Evolutionary conservation across 2,113 vertebrate species (phyloP).

Genomic region (Vimba vimba): DNA sequence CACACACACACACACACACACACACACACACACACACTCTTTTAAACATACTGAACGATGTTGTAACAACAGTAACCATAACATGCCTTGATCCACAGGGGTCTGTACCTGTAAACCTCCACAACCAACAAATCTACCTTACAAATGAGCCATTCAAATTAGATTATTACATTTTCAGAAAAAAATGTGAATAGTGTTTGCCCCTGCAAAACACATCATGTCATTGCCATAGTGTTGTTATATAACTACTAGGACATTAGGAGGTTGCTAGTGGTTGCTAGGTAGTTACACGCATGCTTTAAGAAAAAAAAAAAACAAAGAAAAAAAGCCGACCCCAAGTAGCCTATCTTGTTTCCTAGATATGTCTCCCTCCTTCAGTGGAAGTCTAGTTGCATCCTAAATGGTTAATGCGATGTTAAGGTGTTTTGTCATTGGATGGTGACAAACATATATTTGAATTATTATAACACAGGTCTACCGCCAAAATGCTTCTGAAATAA

Average conservation of each 20-base stretch:
- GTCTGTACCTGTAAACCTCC: slow-evolving; percentile 41
- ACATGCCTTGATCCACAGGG: slow-evolving; percentile 46
- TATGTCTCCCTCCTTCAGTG: too few relatives aligned
- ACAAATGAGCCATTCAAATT: background rate
- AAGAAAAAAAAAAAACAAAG: too few relatives aligned
- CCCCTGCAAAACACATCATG: background rate
- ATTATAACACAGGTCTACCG: background rate
- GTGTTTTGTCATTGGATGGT: too few relatives aligned
- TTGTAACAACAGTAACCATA: slow-evolving; percentile 64
- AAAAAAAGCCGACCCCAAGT: too few relatives aligned
- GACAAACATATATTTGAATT: too few relatives aligned
- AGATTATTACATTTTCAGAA: background rate
- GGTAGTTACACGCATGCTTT: background rate
- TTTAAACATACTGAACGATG: slow-evolving; percentile 44
- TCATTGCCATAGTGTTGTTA: background rate
- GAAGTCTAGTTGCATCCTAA: too few relatives aligned
- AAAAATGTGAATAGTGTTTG: background rate
- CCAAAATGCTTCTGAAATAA: background rate
- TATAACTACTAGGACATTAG: background rate
- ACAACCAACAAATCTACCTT: slow-evolving; percentile 19
- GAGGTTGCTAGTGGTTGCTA: background rate
- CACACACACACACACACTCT: background rate
- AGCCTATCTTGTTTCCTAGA: too few relatives aligned
- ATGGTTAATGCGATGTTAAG: too few relatives aligned
- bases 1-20: slow-evolving; percentile 8